A percentile compares a stretch with the other conserved stretches of the same genome.
Conservation (phyloP, 1,140 invertebrate species). For the Macrotrachela quadricornifera region DNA sequence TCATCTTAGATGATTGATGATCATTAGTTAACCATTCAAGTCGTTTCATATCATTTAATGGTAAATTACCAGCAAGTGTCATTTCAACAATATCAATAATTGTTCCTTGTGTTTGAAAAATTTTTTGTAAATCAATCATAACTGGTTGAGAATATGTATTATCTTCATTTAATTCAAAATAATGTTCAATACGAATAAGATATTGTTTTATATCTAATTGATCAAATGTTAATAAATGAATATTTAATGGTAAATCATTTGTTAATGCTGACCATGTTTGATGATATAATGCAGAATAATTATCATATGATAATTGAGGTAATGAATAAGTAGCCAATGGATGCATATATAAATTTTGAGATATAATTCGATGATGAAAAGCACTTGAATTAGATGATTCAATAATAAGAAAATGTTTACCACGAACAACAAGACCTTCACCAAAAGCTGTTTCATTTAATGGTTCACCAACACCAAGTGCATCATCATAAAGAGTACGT, state of each 20-base stretch:
- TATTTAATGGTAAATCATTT: conserved; percentile 44
- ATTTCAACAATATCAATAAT: conserved; percentile 3
- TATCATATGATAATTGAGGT: not conserved
- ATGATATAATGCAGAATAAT: not conserved
- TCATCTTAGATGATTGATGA: not conserved
- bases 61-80: conserved; percentile 1
- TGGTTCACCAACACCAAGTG: conserved; percentile 71
- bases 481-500: conserved; percentile 61
- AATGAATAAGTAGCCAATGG: conserved; percentile 26
- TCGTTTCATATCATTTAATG: not conserved
- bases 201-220: conserved; percentile 43
- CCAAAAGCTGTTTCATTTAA: conserved; percentile 56
- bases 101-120: not conserved
- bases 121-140: conserved; percentile 8
- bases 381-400: conserved; percentile 22
- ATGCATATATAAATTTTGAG: conserved; percentile 28
- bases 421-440: conserved; percentile 54
- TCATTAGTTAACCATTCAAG: not conserved
- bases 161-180: conserved; percentile 52
- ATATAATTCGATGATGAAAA: conserved; percentile 26
- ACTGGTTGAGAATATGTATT: conserved; percentile 35
- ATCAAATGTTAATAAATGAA: conserved; percentile 67
- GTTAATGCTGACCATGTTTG: conserved; percentile 19
- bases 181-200: conserved; percentile 52
- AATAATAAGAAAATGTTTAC: conserved; percentile 33